These are phyloP conservation scores for Coreius guichenoti DNA, from an alignment of 2,797 vertebrate genomes.

Conservation along the genomic window DNA sequence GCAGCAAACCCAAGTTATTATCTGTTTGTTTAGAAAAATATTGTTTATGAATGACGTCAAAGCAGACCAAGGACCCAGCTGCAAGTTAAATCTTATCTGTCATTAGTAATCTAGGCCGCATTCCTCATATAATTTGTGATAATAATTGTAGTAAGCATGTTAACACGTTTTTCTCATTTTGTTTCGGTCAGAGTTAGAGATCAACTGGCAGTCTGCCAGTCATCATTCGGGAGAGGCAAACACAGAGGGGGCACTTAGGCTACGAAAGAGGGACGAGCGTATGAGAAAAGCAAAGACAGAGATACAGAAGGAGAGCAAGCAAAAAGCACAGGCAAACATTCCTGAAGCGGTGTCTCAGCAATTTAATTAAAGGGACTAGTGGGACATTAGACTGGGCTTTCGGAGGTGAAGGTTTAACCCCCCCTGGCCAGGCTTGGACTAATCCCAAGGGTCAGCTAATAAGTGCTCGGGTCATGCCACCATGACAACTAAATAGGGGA, in stretches of 20 bases:
- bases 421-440: constrained; percentile 63
- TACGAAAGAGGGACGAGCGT: constrained; percentile 32
- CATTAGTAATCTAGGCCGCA: constrained; percentile 8
- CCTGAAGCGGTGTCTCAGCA: constrained; percentile 87
- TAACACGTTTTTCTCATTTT: not conserved
- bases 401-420: constrained; percentile 73
- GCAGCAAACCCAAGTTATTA: not conserved
- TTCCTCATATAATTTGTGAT: constrained; percentile 7
- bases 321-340: constrained; percentile 80
- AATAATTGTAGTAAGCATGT: not conserved
- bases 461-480: constrained; percentile 78
- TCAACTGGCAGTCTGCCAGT: constrained; percentile 21
- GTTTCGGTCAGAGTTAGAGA: not conserved
- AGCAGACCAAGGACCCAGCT: constrained; percentile 13
- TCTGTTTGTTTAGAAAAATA: constrained; percentile 17
- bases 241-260: not conserved
- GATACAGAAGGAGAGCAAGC: constrained; percentile 35
- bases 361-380: constrained; percentile 87
- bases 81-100: not conserved
- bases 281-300: constrained; percentile 78
- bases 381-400: constrained; percentile 71
- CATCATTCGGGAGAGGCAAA: constrained; percentile 5
- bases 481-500: constrained; percentile 75
- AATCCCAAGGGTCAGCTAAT: constrained; percentile 79
- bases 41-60: constrained; percentile 25